These are phyloP conservation scores for Pardosa pseudoannulata DNA, from an alignment of 2,888 invertebrate genomes.

Conservation along the genomic window DNA sequence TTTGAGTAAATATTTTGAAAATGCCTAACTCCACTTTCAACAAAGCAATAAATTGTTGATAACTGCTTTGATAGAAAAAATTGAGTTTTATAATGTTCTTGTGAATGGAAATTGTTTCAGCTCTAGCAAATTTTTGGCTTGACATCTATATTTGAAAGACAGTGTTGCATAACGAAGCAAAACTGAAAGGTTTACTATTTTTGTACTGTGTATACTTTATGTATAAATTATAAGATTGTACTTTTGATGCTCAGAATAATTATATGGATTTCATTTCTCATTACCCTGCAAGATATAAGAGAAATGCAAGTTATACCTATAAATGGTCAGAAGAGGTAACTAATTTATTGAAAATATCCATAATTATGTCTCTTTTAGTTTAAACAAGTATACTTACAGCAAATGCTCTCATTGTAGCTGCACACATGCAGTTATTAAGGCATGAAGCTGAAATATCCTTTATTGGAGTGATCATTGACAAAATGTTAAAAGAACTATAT, in stretches of 20 bases:
- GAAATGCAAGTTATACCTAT: too few species aligned
- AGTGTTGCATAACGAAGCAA: constrained; percentile 37
- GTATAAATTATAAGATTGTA: constrained; percentile 45
- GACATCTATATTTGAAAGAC: constrained; percentile 27
- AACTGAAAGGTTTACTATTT: constrained; percentile 51
- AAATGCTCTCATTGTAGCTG: too few species aligned
- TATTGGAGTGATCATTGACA: too few species aligned
- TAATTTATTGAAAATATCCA: too few species aligned
- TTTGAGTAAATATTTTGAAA: background rate
- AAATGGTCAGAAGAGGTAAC: too few species aligned
- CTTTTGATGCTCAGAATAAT: constrained; percentile 26
- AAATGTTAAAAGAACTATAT: too few species aligned
- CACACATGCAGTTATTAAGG: too few species aligned
- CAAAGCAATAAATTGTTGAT: constrained; percentile 71
- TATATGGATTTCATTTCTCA: background rate
- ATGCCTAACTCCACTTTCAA: constrained; percentile 33
- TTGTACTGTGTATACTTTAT: constrained; percentile 54
- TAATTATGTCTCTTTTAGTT: too few species aligned
- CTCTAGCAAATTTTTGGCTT: constrained; percentile 37
- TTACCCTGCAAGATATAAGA: background rate
- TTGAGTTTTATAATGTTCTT: constrained; percentile 56
- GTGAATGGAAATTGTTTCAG: constrained; percentile 34
- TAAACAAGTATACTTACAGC: too few species aligned
- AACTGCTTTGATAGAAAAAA: constrained; percentile 47
- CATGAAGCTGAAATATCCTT: too few species aligned